Base-by-base conservation (phyloP, 2,113 vertebrate species). In the Atractosteus spatula region DNA sequence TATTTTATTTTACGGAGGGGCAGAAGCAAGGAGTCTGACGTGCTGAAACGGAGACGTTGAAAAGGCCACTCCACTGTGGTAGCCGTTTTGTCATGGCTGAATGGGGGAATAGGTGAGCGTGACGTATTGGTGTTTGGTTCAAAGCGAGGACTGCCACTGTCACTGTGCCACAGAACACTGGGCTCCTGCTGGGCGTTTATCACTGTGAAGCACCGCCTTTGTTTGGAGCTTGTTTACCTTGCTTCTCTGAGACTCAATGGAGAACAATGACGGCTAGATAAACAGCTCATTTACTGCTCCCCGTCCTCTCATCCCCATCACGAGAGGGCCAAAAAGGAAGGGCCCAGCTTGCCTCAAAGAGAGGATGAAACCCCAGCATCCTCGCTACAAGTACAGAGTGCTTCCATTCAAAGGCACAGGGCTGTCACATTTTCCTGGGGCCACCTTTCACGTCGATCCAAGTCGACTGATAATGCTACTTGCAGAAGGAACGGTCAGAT, bases 141-240 rank as follows among this genome's bases (percentile, higher is more conserved):
- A 51, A 51, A 51, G 47, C 47, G 47, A 5, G 47, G 47, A 5
- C 47, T 59, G 56, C 56, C 56, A 12, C 11, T 59, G 56, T 11
- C 56, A 59, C 8, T 59, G 11, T 13, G 56, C 56, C 3, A 4
- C 7, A 3, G 56, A 59, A 14, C n/a, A 59, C 56, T 59, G 56
- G 56, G n/a, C 56, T 59, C 56, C 56, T 69, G 76, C 42, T 11
- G 76, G 3, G 72, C 70, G 41, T 10, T 69, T 74, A 79, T 80
- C n/a, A 55, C 81, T 82, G 73, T 83, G 80, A 86, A 88, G 83
- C 85, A 80, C 86, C 72, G 76, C 83, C 85, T 83, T 87, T 86
- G 84, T 89, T 85, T 79, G 83, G 75, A 84, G 71, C 86, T 89
- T 89, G 86, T 90, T 91, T 87, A 90, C 86, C 86, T 89, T 87